Conservation (phyloP, 2,888 invertebrate genomes). For the Volucella inanis region DNA sequence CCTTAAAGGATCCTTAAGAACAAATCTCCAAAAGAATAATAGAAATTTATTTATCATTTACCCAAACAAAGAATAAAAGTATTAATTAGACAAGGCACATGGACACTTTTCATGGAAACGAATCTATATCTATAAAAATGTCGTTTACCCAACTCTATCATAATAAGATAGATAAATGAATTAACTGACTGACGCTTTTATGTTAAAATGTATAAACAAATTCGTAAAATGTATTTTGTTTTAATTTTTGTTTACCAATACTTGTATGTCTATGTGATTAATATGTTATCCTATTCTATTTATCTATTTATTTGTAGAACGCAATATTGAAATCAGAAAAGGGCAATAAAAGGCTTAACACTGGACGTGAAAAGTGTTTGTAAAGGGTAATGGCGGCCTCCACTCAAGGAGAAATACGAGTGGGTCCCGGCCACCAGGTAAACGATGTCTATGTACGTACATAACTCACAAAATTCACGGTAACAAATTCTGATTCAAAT, state of each 20-base stretch:
- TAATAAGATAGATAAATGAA: too few relatives aligned
- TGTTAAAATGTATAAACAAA: too few relatives aligned
- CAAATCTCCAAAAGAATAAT: too few relatives aligned
- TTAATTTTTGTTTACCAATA: not conserved
- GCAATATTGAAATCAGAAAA: slow-evolving; percentile 80
- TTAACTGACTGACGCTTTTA: too few relatives aligned
- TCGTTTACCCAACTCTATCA: too few relatives aligned
- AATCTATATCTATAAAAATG: too few relatives aligned
- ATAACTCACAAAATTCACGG: slow-evolving; percentile 85
- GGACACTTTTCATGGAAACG: too few relatives aligned
- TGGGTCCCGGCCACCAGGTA: slow-evolving; percentile 91
- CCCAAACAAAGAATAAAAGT: too few relatives aligned
- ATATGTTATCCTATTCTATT: slow-evolving; percentile 9
- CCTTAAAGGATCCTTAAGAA: too few relatives aligned
- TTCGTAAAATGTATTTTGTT: too few relatives aligned
- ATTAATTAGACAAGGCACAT: too few relatives aligned
- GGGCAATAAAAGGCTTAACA: slow-evolving; percentile 83
- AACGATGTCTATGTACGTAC: slow-evolving; percentile 87
- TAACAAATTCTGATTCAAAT: slow-evolving; percentile 82
- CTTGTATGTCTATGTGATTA: not conserved
- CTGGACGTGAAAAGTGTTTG: slow-evolving; percentile 83
- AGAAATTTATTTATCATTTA: too few relatives aligned
- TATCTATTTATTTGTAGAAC: slow-evolving; percentile 78
- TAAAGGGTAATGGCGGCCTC: slow-evolving; percentile 86
- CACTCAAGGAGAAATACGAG: slow-evolving; percentile 90